Evolutionary conservation across 2,113 vertebrate genomes (phyloP).

Genomic region (Nothocercus nigrocapillus): DNA sequence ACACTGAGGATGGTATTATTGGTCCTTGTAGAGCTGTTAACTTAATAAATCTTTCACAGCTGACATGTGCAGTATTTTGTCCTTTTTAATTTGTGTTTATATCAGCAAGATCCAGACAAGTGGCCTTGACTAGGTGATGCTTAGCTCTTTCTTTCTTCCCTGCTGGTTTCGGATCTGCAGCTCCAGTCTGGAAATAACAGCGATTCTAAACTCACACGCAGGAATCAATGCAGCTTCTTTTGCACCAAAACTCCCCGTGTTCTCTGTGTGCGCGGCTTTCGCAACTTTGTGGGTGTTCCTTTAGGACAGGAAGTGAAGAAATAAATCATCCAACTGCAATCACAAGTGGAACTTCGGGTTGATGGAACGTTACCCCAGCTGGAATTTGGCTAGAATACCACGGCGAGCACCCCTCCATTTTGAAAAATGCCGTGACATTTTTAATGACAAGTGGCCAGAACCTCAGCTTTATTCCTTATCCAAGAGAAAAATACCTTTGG

Average conservation of each 20-base stretch:
- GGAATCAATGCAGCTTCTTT: background rate
- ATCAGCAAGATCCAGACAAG: background rate
- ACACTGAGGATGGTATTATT: background rate
- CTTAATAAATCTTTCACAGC: background rate
- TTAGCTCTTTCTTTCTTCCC: background rate
- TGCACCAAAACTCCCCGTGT: background rate
- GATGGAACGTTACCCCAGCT: slow-evolving; percentile 11
- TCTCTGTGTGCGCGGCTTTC: background rate
- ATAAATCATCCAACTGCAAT: slow-evolving; percentile 51
- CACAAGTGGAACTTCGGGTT: background rate
- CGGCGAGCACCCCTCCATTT: slow-evolving; percentile 2
- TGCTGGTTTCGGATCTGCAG: background rate
- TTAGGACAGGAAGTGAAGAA: slow-evolving; percentile 54
- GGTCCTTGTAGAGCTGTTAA: background rate
- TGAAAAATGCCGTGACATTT: slow-evolving; percentile 22
- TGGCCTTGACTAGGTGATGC: background rate
- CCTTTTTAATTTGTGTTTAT: background rate
- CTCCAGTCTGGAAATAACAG: background rate
- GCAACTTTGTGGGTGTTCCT: slow-evolving; percentile 56
- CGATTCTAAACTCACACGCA: background rate
- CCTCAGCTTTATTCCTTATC: slow-evolving; percentile 36
- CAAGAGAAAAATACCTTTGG: slow-evolving; percentile 41
- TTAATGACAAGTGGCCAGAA: slow-evolving; percentile 43
- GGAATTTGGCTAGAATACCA: slow-evolving; percentile 26
- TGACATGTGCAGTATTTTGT: background rate